phyloP scores from a whole-genome alignment of 2,888 invertebrate species.

The Graphium colonna region DNA sequence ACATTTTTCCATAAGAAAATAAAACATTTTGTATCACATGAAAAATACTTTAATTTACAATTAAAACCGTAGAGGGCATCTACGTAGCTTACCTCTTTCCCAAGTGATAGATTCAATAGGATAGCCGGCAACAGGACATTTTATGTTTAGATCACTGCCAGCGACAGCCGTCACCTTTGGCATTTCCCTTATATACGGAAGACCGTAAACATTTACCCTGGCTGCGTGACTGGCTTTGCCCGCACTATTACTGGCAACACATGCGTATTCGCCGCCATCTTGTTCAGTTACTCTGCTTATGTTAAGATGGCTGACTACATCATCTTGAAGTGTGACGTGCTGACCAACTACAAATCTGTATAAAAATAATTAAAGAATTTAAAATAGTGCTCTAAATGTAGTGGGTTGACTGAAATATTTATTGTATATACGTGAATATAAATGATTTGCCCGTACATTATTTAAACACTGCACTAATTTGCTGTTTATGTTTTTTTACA shows the following conservation, averaged over 20 bases:
- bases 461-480: no score
- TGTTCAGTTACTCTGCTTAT: conserved; percentile 92
- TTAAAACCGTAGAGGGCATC: no score
- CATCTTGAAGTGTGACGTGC: conserved; percentile 94
- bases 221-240: conserved; percentile 90
- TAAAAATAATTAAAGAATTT: no score
- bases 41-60: no score
- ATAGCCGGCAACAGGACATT: conserved; percentile 94
- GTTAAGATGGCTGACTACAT: conserved; percentile 95
- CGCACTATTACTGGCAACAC: conserved; percentile 90
- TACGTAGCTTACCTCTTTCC: conserved; percentile 87
- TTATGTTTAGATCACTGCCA: conserved; percentile 90
- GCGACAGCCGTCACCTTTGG: conserved; percentile 93
- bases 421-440: no score
- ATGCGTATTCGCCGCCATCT: conserved; percentile 94
- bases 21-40: no score
- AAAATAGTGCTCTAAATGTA: no score
- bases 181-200: conserved; percentile 93
- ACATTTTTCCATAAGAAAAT: no score
- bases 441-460: no score
- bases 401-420: no score
- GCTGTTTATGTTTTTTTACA: no score
- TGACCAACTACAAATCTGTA: conserved; percentile 92
- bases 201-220: conserved; percentile 92
- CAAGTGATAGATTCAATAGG: conserved; percentile 93